Base-by-base conservation (phyloP, 2,797 vertebrate genomes). In the Holocentrus rufus region DNA sequence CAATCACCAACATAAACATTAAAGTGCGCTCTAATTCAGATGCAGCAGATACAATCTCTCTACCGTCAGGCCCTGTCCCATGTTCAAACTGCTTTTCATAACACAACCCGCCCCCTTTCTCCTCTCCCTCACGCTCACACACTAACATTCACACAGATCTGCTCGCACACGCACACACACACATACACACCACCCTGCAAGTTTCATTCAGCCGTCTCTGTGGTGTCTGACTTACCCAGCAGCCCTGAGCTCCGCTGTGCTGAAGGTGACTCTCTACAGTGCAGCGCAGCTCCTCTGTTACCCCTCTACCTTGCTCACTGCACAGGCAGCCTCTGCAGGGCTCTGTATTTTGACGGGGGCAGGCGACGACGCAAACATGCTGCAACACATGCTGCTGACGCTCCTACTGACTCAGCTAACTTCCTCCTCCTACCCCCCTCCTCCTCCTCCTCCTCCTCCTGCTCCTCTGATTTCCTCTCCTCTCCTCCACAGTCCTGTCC, bases 311-410 rank as follows among this genome's bases (percentile, higher is more conserved):
- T 72, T 44, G 59, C 86, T 85, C 80, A 72, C 52, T 61, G 77
- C 25, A 49, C 74, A 69, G 70, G 49, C 72, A 63, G 79, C 83
- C 83, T 88, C 73, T 82, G 85, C 84, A 78, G 81, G 73, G 69
- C 69, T 77, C 63, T 55, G 81, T 89, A 86, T 88, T 90, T 74
- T 89, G 85, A 85, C 82, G 77, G 82, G 68, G 77, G 69, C 79
- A 70, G 82, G 69, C 74, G 27, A 78, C 76, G 72, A 85, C 84
- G 86, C 84, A 82, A 88, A 90, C 92, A 89, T 85, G 87, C 91
- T 85, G 90, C 87, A 89, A 89, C 92, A 92, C 93, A 92, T 93
- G 92, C 91, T 89, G 89, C 89, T 83, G 85, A 89, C 80, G 72
- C 76, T 90, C 77, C 25, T 46, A 89, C 90, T 89, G 85, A 89